Base-by-base conservation (phyloP, 2,888 invertebrate genomes). In the Dexiosoma caninum region DNA sequence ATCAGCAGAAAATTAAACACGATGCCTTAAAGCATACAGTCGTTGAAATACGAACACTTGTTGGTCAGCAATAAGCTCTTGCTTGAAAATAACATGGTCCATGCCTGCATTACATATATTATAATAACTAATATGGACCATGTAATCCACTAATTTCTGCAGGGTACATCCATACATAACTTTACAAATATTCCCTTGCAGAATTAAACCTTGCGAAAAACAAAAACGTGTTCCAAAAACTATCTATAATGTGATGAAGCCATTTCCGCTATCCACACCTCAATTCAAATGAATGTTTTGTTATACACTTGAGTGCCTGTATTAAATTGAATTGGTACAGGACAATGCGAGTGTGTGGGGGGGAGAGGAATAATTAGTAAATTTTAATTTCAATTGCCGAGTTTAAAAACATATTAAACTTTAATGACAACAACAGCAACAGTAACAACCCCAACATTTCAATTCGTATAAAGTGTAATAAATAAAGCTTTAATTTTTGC, bases 401-500 rank as follows among this genome's bases (percentile, higher is more conserved):
- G 62, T 35, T 32, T 40, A 3, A n/a, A 35, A 55, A 35, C 51
- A 51, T 30, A 9, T 8, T 51, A 14, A 51, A 51, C 40, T 49
- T 19, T n/a, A 19, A 35, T 12, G 12, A 21, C 32, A 60, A 44
- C 5, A 40, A 23, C 49, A 59, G 30, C 27, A 59, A 40, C 32
- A 44, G 21, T 9, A 60, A 19, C 49, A 40, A 49, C 27, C 10
- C 10, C 4, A 49, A n/a, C 21, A 49, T 44, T 44, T 14, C 14
- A 51, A 51, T 1, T 40, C 4, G 21, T 21, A 46, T 2, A 60
- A 19, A 12, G 1, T 23, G 6, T 0, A 16, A 12, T 5, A 6
- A 32, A 40, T n/a, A 79, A 59, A 80, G 70, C 75, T 79, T 49
- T 62, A 35, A 23, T 57, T 59, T 74, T 59, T 40, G 49, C 62